phyloP scores from a whole-genome alignment of 2,797 vertebrate species.

The Chrosomus eos region DNA sequence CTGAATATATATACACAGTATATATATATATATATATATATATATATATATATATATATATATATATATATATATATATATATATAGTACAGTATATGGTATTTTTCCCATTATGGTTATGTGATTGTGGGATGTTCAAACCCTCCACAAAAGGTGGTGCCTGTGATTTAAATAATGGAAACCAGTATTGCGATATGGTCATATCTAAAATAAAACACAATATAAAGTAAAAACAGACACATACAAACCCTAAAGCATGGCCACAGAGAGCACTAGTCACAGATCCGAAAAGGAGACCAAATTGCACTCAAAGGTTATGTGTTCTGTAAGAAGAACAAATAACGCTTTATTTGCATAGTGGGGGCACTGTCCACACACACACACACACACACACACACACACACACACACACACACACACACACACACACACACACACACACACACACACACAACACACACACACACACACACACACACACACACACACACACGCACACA shows the following conservation, averaged over 20 bases:
- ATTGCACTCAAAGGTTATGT: conserved; percentile 53
- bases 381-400: conserved; percentile 6
- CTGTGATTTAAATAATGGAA: not conserved
- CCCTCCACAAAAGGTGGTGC: not conserved
- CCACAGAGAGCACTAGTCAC: conserved; percentile 32
- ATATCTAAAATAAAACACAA: too few species aligned
- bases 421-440: too few species aligned
- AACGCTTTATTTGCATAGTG: conserved; percentile 59
- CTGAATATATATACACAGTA: too few species aligned
- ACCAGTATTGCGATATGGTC: not conserved
- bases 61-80: too few species aligned
- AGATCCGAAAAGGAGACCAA: conserved; percentile 25
- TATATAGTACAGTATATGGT: too few species aligned
- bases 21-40: too few species aligned
- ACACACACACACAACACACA: not conserved
- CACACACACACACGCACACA: conserved; percentile 6
- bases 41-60: too few species aligned
- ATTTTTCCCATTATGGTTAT: not conserved
- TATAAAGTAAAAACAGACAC: not conserved
- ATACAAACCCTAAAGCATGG: not conserved
- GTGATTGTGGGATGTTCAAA: not conserved
- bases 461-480: conserved; percentile 16
- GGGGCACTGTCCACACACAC: conserved; percentile 34
- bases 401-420: not conserved
- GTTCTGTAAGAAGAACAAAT: conserved; percentile 58